A percentile compares a stretch with the other conserved stretches of the same genome.
phyloP scores from a whole-genome alignment of 2,113 vertebrate species.

The Mustelus asterias region DNA sequence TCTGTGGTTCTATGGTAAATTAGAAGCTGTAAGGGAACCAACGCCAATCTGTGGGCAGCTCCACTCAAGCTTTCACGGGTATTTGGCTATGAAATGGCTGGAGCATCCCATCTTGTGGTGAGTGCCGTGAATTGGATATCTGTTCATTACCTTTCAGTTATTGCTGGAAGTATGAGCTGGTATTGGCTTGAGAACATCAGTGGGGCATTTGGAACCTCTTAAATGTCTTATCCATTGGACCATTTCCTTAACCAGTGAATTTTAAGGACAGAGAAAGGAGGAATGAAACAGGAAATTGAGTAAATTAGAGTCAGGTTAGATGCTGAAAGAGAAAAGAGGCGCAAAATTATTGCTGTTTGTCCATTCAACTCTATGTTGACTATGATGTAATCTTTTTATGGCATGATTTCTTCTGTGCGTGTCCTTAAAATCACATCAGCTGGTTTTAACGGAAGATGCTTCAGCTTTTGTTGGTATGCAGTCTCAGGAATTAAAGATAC shows the following conservation, averaged over 20 bases:
- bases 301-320: neutral
- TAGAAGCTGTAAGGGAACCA: neutral
- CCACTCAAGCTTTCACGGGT: neutral
- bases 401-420: too few relatives aligned
- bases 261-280: neutral
- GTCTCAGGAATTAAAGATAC: too few relatives aligned
- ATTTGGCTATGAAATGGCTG: neutral
- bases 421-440: too few relatives aligned
- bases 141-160: neutral
- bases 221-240: neutral
- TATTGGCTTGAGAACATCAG: neutral
- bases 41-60: neutral
- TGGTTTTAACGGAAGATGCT: too few relatives aligned
- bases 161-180: neutral
- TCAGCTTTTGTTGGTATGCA: too few relatives aligned
- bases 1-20: neutral
- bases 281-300: neutral
- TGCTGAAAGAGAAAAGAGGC: neutral
- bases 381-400: too few relatives aligned
- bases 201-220: neutral
- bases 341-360: too few relatives aligned
- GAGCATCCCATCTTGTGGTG: neutral
- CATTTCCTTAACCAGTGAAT: neutral
- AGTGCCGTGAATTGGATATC: neutral
- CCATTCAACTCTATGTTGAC: too few relatives aligned